These are phyloP conservation scores for Petroica traversi DNA, from an alignment of 2,113 vertebrate species.

Conservation along the genomic window DNA sequence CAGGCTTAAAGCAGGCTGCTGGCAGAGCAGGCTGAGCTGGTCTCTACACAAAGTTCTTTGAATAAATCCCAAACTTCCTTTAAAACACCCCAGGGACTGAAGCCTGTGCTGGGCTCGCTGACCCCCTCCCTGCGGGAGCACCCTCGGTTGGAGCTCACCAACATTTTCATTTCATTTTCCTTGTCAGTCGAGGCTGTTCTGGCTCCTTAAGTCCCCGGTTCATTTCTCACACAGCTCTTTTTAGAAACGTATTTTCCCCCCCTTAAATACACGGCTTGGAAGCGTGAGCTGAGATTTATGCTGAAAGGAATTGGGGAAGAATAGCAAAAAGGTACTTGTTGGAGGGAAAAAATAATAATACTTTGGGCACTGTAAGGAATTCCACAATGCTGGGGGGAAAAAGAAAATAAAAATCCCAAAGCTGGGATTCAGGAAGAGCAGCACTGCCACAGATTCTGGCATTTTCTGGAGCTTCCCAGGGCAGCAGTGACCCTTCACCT, in stretches of 20 bases:
- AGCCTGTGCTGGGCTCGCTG: not conserved
- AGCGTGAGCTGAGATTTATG: not conserved
- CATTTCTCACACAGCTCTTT: constrained; percentile 26
- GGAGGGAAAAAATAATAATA: not conserved
- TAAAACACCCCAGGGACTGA: not conserved
- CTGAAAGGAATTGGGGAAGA: not conserved
- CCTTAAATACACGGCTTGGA: not conserved
- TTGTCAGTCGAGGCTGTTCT: not conserved
- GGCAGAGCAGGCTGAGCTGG: not conserved
- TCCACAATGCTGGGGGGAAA: not conserved
- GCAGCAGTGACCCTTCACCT: accelerated
- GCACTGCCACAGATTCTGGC: not conserved
- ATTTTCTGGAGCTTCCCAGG: not conserved
- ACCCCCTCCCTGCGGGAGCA: not conserved
- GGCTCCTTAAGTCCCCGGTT: not conserved
- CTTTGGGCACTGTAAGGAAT: not conserved
- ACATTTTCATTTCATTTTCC: not conserved
- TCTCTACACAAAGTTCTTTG: not conserved
- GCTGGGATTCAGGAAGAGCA: not conserved
- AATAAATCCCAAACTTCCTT: not conserved
- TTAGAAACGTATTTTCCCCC: not conserved
- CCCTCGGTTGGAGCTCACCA: not conserved
- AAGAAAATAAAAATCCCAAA: too few species aligned
- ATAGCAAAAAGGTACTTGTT: not conserved
- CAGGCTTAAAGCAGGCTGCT: not conserved